Conservation (phyloP, 2,113 vertebrate genomes). For the Sarotherodon lohbergeri region DNA sequence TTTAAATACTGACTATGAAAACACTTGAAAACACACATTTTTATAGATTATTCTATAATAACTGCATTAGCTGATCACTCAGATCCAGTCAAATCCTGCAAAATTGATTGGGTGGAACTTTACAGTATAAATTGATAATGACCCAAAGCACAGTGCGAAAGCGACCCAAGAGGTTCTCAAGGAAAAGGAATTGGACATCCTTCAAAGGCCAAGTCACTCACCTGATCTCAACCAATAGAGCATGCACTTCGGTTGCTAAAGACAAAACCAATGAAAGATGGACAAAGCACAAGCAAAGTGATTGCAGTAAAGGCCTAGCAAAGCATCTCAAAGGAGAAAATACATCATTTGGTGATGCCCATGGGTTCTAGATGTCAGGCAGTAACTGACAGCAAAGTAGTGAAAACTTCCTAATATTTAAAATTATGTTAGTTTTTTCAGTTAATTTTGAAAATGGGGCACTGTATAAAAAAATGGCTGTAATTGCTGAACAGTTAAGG, state of each 20-base stretch:
- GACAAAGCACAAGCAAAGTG: not conserved
- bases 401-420: not conserved
- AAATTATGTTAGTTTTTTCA: not conserved
- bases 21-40: not conserved
- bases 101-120: not conserved
- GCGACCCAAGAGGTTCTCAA: not conserved
- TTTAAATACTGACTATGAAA: not conserved
- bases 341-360: not conserved
- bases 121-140: not conserved
- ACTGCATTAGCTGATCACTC: not conserved
- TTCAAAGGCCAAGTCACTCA: not conserved
- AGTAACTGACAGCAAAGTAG: not conserved
- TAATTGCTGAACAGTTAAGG: not conserved
- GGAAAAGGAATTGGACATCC: not conserved
- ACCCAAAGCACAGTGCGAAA: not conserved
- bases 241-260: not conserved
- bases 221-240: not conserved
- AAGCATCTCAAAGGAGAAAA: not conserved
- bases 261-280: not conserved
- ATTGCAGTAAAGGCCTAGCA: not conserved
- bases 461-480: not conserved
- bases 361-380: not conserved
- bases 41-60: not conserved
- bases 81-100: not conserved
- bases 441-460: not conserved